Base-by-base conservation (phyloP, 2,888 invertebrate species). In the Pammene aurita region DNA sequence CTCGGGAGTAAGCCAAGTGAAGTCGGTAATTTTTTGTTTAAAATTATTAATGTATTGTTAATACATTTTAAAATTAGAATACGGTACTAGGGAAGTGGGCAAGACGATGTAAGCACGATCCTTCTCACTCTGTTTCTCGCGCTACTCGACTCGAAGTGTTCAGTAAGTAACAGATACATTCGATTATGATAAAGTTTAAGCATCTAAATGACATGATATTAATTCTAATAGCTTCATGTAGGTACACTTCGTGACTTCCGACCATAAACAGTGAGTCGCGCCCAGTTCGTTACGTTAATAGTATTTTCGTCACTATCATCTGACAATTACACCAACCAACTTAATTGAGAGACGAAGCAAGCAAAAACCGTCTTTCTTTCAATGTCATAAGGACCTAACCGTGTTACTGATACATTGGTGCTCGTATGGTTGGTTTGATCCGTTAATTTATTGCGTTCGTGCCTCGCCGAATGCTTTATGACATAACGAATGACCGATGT, bases 271-370 rank as follows among this genome's bases (percentile, higher is more conserved):
- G 54, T 44, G 38, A 50, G 74, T 73, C 79, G 76, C 76, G 72
- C 78, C 77, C 71, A 78, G 73, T 79, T 77, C 73, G 72, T 76
- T 78, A 72, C 60, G 44, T 72, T 74, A 76, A 77, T 78, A 75
- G 66, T 63, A 61, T 71, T 72, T 74, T 66, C 68, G 65, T 73
- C 73, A 73, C 74, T 79, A 71, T 74, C 74, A 67, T 72, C 72
- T 70, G 72, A 72, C 76, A 78, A 79, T 80, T 79, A 78, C 18
- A 62, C 9, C 50, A 0, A 26, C 52, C 41, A 52, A 62, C 50
- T 38, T 52, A 62, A 41, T 13, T n/a, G 10, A 52, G 18, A 41
- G 50, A 41, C 13, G 18, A 62, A 38, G 16, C 50, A 41, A 41
- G 50, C 41, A 26, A 62, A 7, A 41, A 50, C n/a, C 13, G 5